A percentile compares a stretch with the other conserved stretches of the same genome.
Evolutionary conservation across 1,140 invertebrate genomes (phyloP).

Genomic region (Heliconius melpomene): DNA sequence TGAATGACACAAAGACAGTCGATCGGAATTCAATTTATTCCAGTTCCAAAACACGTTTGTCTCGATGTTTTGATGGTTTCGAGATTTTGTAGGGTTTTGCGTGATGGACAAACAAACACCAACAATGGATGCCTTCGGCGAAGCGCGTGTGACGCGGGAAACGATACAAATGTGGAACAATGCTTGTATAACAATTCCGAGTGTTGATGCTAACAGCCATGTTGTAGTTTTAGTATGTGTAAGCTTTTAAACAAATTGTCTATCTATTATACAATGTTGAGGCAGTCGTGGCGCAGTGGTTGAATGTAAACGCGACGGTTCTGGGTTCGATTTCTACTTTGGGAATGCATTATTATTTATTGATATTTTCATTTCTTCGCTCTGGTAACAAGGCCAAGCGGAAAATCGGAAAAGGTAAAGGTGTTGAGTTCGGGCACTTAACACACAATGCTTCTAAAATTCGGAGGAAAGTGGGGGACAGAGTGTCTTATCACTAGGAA

Average conservation of each 20-base stretch:
- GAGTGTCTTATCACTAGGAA: no score
- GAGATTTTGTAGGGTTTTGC: constrained; percentile 70
- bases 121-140: constrained; percentile 74
- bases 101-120: constrained; percentile 69
- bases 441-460: no score
- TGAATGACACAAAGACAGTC: constrained; percentile 3
- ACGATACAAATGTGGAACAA: constrained; percentile 75
- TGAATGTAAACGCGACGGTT: no score
- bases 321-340: no score
- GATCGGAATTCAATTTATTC: constrained; percentile 48
- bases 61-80: constrained; percentile 67
- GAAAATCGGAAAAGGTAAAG: no score
- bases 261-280: constrained; percentile 18
- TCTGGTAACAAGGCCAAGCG: no score
- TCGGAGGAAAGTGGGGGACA: no score
- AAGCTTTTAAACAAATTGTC: constrained; percentile 49
- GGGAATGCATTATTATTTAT: no score
- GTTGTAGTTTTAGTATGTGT: constrained; percentile 59
- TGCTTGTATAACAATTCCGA: constrained; percentile 75
- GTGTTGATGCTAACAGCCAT: constrained; percentile 69
- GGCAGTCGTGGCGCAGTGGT: no score
- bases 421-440: no score
- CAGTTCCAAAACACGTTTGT: constrained; percentile 59
- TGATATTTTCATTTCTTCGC: no score
- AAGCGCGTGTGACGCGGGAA: constrained; percentile 68